A percentile compares a stretch with the other conserved stretches of the same genome.
Conservation (phyloP, 2,797 vertebrate species). For the Meda fulgida region DNA sequence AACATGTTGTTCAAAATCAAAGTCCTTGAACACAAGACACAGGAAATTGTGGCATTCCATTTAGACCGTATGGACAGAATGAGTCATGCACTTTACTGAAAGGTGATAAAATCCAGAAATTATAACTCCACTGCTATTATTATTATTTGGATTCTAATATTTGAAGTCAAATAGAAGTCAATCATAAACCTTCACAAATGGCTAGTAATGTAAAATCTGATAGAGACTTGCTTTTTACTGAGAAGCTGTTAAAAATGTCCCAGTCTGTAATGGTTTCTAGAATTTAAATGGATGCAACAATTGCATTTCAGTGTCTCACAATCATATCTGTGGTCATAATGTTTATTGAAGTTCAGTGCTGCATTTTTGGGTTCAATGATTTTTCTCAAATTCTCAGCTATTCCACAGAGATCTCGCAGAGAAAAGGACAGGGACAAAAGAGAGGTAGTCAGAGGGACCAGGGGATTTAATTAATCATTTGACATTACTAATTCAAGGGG, state of each 20-base stretch:
- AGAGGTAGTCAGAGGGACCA: neutral
- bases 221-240: neutral
- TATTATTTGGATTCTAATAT: too few species aligned
- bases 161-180: neutral
- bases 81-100: neutral
- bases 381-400: neutral
- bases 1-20: neutral
- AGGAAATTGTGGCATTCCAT: neutral
- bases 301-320: neutral
- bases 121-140: neutral
- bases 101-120: neutral
- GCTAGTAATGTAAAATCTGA: neutral
- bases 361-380: neutral
- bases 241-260: too few species aligned
- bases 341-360: neutral
- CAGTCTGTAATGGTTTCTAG: neutral
- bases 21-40: neutral
- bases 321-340: neutral
- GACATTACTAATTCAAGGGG: slow-evolving; percentile 75
- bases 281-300: neutral
- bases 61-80: neutral
- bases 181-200: neutral
- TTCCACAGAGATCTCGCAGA: neutral
- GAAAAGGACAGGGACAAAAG: neutral
- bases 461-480: slow-evolving; percentile 61